Evolutionary conservation across 2,888 invertebrate genomes (phyloP).

Genomic region (Amblyjoppa proteus): DNA sequence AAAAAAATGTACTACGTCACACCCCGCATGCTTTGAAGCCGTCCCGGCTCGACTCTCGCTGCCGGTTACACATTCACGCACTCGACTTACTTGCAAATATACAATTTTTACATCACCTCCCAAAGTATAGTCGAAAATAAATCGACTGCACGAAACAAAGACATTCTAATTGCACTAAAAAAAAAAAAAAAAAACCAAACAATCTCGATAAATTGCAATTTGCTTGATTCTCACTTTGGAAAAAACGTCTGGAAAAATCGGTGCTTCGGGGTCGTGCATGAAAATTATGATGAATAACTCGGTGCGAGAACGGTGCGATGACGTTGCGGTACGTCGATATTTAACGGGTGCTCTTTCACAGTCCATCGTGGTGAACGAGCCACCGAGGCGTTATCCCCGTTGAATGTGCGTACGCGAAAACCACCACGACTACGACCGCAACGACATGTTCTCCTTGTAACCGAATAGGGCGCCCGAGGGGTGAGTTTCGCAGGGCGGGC

Average conservation of each 20-base stretch:
- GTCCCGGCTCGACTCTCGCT: background rate
- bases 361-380: background rate
- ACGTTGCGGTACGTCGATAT: constrained; percentile 50
- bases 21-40: background rate
- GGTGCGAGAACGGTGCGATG: constrained; percentile 8
- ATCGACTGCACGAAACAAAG: background rate
- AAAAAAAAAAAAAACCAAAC: no score
- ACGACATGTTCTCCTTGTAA: constrained; percentile 21
- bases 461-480: background rate
- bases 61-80: background rate
- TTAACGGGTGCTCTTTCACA: constrained; percentile 42
- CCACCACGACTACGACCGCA: constrained; percentile 12
- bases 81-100: background rate
- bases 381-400: constrained; percentile 45
- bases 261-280: background rate
- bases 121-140: background rate
- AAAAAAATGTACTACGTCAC: background rate
- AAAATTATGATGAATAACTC: constrained; percentile 56
- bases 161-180: background rate
- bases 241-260: background rate
- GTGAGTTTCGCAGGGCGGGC: background rate
- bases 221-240: background rate
- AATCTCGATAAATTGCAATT: background rate
- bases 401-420: constrained; percentile 45
- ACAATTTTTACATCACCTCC: background rate